Base-by-base conservation (phyloP, 2,797 vertebrate genomes). In the Epinephelus coioides region DNA sequence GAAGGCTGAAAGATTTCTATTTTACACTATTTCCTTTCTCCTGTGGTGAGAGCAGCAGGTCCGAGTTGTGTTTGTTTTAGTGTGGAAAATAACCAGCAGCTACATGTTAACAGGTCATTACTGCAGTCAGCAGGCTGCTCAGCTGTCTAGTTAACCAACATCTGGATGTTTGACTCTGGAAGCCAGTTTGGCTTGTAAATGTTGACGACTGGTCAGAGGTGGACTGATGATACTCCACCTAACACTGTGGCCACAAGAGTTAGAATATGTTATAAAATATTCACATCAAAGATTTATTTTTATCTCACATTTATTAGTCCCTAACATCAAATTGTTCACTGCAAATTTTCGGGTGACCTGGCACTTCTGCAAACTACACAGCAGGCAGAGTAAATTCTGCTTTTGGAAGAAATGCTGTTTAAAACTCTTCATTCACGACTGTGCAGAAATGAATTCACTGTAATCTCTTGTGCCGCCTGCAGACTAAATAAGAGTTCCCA, bases 301-400 rank as follows among this genome's bases (percentile, higher is more conserved):
- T 10, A 57, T 69, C 23, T 68, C 23, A 21, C 21, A 73, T 75
- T 72, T 69, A 59, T 81, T 65, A 19, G 40, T 54, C n/a, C 57
- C 34, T 38, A 19, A 50, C 61, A 63, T 79, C 60, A 75, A 21
- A 69, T 53, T 30, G 25, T 54, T 66, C 43, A 71, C 21, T 27
- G 46, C 61, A 76, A 65, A 76, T 73, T 76, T 23, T 78, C 51
- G 21, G 23, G 38, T 76, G 71, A 83, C 88, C 83, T 91, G 83
- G 88, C 90, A 88, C 82, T 72, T 83, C 62, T 71, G 84, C 66
- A 78, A 83, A 83, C 62, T 51, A 46, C 40, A 73, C 46, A 53
- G 64, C 54, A 65, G 43, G 57, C 49, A 68, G 59, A 79, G 67
- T 19, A 53, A 65, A 70, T 57, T 89, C 30, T 70, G 69, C 27